These are phyloP conservation scores for Asarcornis scutulata DNA, from an alignment of 2,113 vertebrate genomes.

Conservation along the genomic window DNA sequence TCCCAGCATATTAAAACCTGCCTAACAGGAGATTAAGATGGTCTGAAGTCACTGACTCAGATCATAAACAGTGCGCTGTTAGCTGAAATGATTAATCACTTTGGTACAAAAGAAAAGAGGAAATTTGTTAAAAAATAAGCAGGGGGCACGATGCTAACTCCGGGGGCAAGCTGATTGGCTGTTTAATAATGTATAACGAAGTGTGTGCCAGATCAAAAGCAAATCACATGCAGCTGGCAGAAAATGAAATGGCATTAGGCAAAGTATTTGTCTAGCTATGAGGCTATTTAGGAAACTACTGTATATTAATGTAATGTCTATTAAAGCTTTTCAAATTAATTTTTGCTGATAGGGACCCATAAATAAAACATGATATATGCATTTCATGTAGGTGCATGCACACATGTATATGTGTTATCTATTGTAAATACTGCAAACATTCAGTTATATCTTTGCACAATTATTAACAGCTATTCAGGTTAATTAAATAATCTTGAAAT, in stretches of 20 bases:
- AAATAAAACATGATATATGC: constrained; percentile 26
- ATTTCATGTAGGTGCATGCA: neutral
- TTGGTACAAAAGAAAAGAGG: constrained; percentile 68
- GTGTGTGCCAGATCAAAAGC: constrained; percentile 72
- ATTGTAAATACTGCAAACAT: neutral
- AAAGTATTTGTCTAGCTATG: constrained; percentile 64
- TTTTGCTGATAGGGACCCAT: constrained; percentile 27
- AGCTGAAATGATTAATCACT: constrained; percentile 77
- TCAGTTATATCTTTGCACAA: neutral
- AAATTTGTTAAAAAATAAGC: constrained; percentile 77
- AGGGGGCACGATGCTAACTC: constrained; percentile 67
- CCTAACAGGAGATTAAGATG: constrained; percentile 52
- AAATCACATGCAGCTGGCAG: constrained; percentile 60
- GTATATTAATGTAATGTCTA: constrained; percentile 53
- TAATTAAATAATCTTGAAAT: constrained; percentile 11
- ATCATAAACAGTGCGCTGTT: constrained; percentile 57
- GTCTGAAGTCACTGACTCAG: constrained; percentile 68
- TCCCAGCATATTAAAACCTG: constrained; percentile 51
- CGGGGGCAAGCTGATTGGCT: constrained; percentile 67
- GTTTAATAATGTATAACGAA: constrained; percentile 76
- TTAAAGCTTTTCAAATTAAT: constrained; percentile 57
- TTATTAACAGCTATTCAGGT: neutral
- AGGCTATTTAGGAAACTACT: constrained; percentile 62
- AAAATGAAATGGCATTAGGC: constrained; percentile 61
- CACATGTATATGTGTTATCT: neutral